A percentile compares a stretch with the other conserved stretches of the same genome.
Evolutionary conservation across 2,888 invertebrate genomes (phyloP).

Genomic region (Cynaeus angustus): DNA sequence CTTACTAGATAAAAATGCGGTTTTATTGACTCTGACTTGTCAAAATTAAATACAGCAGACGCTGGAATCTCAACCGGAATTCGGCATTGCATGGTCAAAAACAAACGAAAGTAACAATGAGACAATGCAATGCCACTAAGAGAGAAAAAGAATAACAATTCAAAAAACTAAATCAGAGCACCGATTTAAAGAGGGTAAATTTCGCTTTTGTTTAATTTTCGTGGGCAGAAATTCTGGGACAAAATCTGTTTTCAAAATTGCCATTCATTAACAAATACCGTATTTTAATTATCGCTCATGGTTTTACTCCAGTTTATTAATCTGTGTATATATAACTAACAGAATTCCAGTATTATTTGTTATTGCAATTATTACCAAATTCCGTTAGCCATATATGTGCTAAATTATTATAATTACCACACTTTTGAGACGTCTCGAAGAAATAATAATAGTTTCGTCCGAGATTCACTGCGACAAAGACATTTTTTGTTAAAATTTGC

Average conservation of each 20-base stretch:
- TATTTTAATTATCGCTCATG: slow-evolving; percentile 54
- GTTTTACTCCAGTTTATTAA: slow-evolving; percentile 58
- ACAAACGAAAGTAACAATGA: slow-evolving; percentile 17
- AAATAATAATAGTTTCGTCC: slow-evolving; percentile 54
- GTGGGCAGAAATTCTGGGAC: background rate
- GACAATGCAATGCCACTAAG: too few relatives aligned
- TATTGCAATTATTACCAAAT: slow-evolving; percentile 64
- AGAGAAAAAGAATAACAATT: slow-evolving; percentile 9
- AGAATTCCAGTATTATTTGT: slow-evolving; percentile 63
- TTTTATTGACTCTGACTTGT: slow-evolving; percentile 3
- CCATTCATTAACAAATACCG: slow-evolving; percentile 51
- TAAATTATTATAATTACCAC: slow-evolving; percentile 64
- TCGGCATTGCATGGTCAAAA: too few relatives aligned
- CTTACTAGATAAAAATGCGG: background rate
- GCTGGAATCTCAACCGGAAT: background rate
- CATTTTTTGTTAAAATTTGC: slow-evolving; percentile 35
- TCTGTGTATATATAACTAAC: slow-evolving; percentile 63
- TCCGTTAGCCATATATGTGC: slow-evolving; percentile 67
- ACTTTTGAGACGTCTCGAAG: slow-evolving; percentile 45
- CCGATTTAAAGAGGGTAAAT: slow-evolving; percentile 23
- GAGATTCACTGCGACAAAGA: slow-evolving; percentile 53
- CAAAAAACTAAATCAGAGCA: slow-evolving; percentile 7
- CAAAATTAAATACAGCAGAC: background rate
- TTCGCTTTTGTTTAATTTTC: slow-evolving; percentile 46
- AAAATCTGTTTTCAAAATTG: slow-evolving; percentile 20